Evolutionary conservation across 2,797 vertebrate species (phyloP).

Genomic region (Muscicapa comitata): DNA sequence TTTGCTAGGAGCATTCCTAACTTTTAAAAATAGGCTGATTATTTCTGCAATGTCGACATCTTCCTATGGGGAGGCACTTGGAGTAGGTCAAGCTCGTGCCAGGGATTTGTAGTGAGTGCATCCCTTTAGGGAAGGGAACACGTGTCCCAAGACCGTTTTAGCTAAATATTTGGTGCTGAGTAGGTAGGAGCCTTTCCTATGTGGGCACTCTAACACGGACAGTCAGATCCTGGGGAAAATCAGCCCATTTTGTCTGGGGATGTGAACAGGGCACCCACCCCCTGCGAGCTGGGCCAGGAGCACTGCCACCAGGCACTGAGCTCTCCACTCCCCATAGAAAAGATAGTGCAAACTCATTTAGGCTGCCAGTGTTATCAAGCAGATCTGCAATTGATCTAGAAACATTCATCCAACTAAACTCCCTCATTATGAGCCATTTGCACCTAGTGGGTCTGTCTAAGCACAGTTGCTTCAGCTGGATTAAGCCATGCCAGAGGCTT

Average conservation of each 20-base stretch:
- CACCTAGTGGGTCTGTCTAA: neutral
- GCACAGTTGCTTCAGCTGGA: neutral
- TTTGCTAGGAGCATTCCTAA: neutral
- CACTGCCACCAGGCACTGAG: neutral
- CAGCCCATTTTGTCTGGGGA: neutral
- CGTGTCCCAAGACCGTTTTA: neutral
- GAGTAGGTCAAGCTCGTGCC: neutral
- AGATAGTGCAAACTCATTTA: neutral
- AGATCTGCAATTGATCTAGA: conserved; percentile 25
- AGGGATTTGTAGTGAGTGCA: neutral
- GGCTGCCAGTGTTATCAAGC: neutral
- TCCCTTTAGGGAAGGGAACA: neutral
- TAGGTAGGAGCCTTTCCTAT: neutral
- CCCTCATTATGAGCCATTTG: conserved; percentile 3
- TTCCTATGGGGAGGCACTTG: neutral
- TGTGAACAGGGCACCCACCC: neutral
- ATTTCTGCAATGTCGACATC: neutral
- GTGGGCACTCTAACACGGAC: neutral
- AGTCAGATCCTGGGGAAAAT: neutral
- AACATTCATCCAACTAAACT: conserved; percentile 15
- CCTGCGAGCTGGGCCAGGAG: neutral
- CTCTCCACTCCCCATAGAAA: neutral
- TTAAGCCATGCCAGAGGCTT: neutral
- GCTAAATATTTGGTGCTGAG: neutral
- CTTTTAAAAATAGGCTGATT: neutral